phyloP scores from a whole-genome alignment of 2,888 invertebrate species.

The Hermaeophaga mercurialis region DNA sequence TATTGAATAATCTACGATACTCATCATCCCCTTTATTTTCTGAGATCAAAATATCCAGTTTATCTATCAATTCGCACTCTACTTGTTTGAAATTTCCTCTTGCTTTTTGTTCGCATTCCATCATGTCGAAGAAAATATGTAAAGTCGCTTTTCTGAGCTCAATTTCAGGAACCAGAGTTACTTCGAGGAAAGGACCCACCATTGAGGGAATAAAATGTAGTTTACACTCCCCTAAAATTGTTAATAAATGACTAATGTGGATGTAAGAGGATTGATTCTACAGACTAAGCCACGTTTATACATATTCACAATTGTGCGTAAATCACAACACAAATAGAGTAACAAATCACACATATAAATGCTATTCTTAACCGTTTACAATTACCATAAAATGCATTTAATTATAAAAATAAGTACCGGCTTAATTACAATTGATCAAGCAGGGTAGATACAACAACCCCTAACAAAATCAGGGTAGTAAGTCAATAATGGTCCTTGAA shows the following conservation, averaged over 20 bases:
- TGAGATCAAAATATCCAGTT: conserved; percentile 88
- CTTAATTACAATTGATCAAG: too few relatives aligned
- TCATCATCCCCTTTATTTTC: conserved; percentile 95
- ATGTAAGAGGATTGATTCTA: conserved; percentile 1
- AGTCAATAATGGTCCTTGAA: too few relatives aligned
- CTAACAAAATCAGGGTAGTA: too few relatives aligned
- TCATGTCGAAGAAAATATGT: conserved; percentile 93
- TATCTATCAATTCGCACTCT: conserved; percentile 92
- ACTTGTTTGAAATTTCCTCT: conserved; percentile 89
- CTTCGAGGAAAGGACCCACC: conserved; percentile 92
- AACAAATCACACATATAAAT: too few relatives aligned
- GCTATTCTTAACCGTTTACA: too few relatives aligned
- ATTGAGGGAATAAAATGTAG: conserved; percentile 89
- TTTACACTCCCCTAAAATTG: conserved; percentile 74
- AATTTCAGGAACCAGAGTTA: conserved; percentile 86
- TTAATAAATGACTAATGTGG: not conserved
- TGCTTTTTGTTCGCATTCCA: conserved; percentile 86
- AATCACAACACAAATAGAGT: too few relatives aligned
- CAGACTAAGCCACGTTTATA: too few relatives aligned
- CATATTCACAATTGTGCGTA: too few relatives aligned
- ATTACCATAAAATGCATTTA: too few relatives aligned
- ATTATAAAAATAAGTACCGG: too few relatives aligned
- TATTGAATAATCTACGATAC: conserved; percentile 90
- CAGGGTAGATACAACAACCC: too few relatives aligned
- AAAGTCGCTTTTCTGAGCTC: conserved; percentile 87